Conservation (phyloP, 2,888 invertebrate species). For the Drosophila algonquin region DNA sequence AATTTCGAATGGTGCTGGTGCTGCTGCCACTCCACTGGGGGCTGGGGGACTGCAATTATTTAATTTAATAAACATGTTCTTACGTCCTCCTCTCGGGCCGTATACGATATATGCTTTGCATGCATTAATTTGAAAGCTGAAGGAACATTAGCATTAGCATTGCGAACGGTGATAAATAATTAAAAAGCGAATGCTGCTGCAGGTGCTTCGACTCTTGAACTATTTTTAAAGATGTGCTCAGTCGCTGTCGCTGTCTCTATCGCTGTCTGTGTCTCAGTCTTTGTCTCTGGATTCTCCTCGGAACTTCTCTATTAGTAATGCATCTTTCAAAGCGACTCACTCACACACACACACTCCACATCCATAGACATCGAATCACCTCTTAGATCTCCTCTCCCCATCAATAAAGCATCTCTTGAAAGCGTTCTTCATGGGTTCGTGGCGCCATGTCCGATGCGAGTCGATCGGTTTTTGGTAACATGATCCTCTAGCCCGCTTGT, state of each 20-base stretch:
- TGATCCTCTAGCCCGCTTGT: conserved; percentile 52
- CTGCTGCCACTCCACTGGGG: conserved; percentile 11
- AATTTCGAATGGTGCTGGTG: conserved; percentile 39
- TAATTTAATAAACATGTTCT: conserved; percentile 70
- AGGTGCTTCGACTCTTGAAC: conserved; percentile 59
- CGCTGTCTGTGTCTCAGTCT: conserved; percentile 11
- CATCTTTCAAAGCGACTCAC: conserved; percentile 54
- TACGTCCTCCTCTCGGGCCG: conserved; percentile 5
- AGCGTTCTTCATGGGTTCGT: conserved; percentile 10
- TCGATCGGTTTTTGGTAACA: conserved; percentile 36
- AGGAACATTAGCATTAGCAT: conserved; percentile 38
- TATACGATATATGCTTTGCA: conserved; percentile 46
- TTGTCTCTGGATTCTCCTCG: conserved; percentile 9
- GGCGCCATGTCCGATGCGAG: conserved; percentile 41
- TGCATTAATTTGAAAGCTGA: conserved; percentile 53
- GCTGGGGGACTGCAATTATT: conserved; percentile 47
- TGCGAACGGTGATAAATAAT: conserved; percentile 45
- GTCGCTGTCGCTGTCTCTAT: conserved; percentile 8
- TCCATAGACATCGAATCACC: background rate
- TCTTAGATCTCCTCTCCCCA: background rate
- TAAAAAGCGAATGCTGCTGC: conserved; percentile 32
- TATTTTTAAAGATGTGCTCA: conserved; percentile 80
- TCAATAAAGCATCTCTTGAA: conserved; percentile 60
- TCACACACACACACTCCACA: background rate
- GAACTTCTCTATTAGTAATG: conserved; percentile 63